Percentiles rank a stretch among this genome's conserved stretches.
These are phyloP conservation scores for Ditula angustiorana DNA, from an alignment of 2,888 invertebrate species.

Conservation along the genomic window DNA sequence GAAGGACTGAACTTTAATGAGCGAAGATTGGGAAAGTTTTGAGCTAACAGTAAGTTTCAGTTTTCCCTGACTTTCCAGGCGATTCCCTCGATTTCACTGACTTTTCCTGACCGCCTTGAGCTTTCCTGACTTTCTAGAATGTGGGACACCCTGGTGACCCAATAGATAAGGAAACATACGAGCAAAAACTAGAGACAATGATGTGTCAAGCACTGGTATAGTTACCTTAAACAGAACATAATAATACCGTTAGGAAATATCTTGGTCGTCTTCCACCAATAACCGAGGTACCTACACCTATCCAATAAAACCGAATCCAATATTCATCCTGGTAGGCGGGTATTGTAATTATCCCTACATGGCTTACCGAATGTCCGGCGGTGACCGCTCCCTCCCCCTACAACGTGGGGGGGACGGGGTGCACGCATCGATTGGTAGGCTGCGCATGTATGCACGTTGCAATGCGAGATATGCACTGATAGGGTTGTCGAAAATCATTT, in stretches of 20 bases:
- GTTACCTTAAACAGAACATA: too few relatives aligned
- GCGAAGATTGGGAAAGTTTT: too few relatives aligned
- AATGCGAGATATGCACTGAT: conserved; percentile 31
- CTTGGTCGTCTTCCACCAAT: conserved; percentile 1
- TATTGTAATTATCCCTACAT: conserved; percentile 62
- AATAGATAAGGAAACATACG: too few relatives aligned
- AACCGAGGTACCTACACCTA: background rate
- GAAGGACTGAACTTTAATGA: too few relatives aligned
- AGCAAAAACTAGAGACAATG: too few relatives aligned
- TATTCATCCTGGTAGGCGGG: conserved; percentile 1
- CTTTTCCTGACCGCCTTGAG: too few relatives aligned
- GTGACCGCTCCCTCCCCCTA: conserved; percentile 37
- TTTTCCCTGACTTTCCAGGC: too few relatives aligned
- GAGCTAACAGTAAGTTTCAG: too few relatives aligned
- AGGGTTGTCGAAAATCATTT: conserved; percentile 38
- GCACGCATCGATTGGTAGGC: conserved; percentile 69
- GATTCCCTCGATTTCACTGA: too few relatives aligned
- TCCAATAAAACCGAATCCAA: conserved; percentile 7
- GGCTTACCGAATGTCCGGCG: conserved; percentile 45
- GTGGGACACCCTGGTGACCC: too few relatives aligned
- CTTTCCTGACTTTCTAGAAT: too few relatives aligned
- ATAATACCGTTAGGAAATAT: background rate
- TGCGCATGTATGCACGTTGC: conserved; percentile 59
- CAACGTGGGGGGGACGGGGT: background rate
- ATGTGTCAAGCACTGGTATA: too few relatives aligned